Evolutionary conservation across 2,113 vertebrate species (phyloP).

Genomic region (Mus spicilegus): DNA sequence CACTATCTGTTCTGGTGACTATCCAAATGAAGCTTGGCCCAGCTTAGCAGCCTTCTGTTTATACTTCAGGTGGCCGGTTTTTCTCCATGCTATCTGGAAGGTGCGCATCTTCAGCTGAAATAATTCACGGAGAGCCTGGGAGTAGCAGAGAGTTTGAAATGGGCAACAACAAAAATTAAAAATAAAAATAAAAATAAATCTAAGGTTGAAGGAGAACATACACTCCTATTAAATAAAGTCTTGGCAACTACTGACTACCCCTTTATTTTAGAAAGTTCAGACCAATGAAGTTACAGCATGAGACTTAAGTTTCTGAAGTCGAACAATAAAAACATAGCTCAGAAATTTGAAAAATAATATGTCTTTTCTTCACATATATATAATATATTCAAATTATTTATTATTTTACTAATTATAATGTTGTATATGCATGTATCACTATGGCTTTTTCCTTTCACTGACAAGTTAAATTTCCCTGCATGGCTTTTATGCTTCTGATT

Average conservation of each 20-base stretch:
- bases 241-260: not conserved
- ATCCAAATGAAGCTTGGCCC: slow-evolving; percentile 86
- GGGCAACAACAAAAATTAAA: not conserved
- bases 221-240: not conserved
- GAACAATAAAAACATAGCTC: not conserved
- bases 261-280: not conserved
- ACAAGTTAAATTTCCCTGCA: slow-evolving; percentile 7
- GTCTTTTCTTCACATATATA: not conserved
- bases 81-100: slow-evolving; percentile 80
- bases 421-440: not conserved
- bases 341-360: not conserved
- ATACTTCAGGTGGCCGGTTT: slow-evolving; percentile 88
- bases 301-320: too few species aligned
- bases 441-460: slow-evolving; percentile 43
- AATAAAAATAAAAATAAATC: not conserved
- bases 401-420: not conserved
- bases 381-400: not conserved
- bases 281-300: not conserved
- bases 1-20: slow-evolving; percentile 82
- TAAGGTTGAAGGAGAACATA: not conserved
- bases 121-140: not conserved
- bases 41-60: slow-evolving; percentile 87
- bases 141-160: not conserved
- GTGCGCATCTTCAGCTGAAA: slow-evolving; percentile 58
- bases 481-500: slow-evolving; percentile 75